Base-by-base conservation (phyloP, 1,140 invertebrate genomes). In the Trialeurodes vaporariorum region DNA sequence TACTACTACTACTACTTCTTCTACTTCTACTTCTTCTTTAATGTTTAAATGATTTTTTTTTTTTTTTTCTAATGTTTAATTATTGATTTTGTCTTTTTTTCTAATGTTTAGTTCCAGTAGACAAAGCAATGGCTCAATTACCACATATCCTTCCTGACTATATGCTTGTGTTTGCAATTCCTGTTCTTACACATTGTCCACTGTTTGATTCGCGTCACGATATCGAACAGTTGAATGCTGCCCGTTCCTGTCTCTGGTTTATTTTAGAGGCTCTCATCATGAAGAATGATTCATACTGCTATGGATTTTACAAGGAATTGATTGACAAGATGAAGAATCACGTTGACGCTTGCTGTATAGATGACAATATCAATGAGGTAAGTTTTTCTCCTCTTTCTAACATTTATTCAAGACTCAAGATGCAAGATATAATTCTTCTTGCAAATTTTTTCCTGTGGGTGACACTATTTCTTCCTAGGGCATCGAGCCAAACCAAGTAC, bases 61-160 rank as follows among this genome's bases (percentile, higher is more conserved):
- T 67, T 70, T 69, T 65, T 70, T 0, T n/a, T n/a, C n/a, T n/a
- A n/a, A n/a, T n/a, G n/a, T n/a, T n/a, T n/a, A n/a, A n/a, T n/a
- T n/a, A n/a, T n/a, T n/a, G n/a, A n/a, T n/a, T n/a, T n/a, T n/a
- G n/a, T n/a, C n/a, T n/a, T n/a, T n/a, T n/a, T n/a, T n/a, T n/a
- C n/a, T n/a, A n/a, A n/a, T n/a, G n/a, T n/a, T 69, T 61, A 75
- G 67, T 70, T 75, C 34, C 77, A 79, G 81, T 84, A 70, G 84
- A 90, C 76, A 83, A 85, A 74, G 84, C 87, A 23, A 80, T 87
- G 70, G 80, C 83, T 71, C 89, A 92, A 78, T 75, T 93, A 73
- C 86, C 89, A n/a, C 89, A 92, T 76, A 92, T 94, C 75, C 80
- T 94, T 76, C 95, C 96, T 64, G 96, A 98, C 80, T 98, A 97